Conservation (phyloP, 2,888 invertebrate species). For the Lagria hirta region DNA sequence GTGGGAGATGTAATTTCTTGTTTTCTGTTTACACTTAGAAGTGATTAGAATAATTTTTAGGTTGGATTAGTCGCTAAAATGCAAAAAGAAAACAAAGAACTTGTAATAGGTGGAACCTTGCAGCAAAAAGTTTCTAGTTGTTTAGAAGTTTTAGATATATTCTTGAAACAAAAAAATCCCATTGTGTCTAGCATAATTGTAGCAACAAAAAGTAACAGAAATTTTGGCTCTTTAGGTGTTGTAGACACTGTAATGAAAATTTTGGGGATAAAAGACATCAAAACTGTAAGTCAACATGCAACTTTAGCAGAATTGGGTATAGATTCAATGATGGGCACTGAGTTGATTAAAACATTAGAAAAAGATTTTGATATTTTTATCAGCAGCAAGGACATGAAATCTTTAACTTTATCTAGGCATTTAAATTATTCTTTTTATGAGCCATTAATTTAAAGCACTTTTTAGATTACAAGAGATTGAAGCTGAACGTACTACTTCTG, state of each 20-base stretch:
- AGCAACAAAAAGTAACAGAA: slow-evolving; percentile 73
- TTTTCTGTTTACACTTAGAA: no score
- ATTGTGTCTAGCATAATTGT: slow-evolving; percentile 83
- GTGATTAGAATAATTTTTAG: no score
- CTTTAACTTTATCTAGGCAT: slow-evolving; percentile 3
- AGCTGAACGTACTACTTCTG: no score
- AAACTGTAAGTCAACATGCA: slow-evolving; percentile 68
- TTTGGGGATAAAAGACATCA: slow-evolving; percentile 60
- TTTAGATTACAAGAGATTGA: slow-evolving; percentile 2
- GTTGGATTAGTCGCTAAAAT: slow-evolving; percentile 79
- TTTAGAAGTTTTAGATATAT: slow-evolving; percentile 62
- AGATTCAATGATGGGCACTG: slow-evolving; percentile 6
- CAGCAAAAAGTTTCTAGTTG: slow-evolving; percentile 86
- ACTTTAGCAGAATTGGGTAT: slow-evolving; percentile 83
- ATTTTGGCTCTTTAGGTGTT: slow-evolving; percentile 64
- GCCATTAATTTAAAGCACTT: background rate
- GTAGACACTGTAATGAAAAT: slow-evolving; percentile 68
- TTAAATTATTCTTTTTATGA: background rate
- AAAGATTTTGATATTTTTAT: slow-evolving; percentile 6
- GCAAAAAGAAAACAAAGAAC: slow-evolving; percentile 68
- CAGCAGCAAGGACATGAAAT: slow-evolving; percentile 4
- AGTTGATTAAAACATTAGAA: slow-evolving; percentile 6
- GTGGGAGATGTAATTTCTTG: slow-evolving; percentile 80
- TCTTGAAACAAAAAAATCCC: slow-evolving; percentile 46
- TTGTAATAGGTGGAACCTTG: slow-evolving; percentile 76